Evolutionary conservation across 2,113 vertebrate genomes (phyloP), one percentile per base, ranked within the genome.

Genomic region (Uria aalge): DNA sequence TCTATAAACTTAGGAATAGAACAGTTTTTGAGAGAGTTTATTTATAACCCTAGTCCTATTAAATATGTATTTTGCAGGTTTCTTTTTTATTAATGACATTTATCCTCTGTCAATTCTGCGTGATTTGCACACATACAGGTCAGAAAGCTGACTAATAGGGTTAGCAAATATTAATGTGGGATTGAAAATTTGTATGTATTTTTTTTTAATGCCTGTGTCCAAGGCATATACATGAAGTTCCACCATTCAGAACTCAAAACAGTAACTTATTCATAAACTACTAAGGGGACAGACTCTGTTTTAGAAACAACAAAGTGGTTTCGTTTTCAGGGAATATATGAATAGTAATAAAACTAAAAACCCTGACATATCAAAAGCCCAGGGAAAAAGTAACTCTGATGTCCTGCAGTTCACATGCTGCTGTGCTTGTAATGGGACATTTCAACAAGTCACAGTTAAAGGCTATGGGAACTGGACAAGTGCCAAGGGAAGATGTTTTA

Each of bases 401-500:
- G 84, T 92, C 88, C 85, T 57, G 74, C 52, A 94, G 93, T 75
- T 96, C 95, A 92, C 76, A 97, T 74, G 53, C 88, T 91, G 91
- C 91, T 92, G 83, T 81, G 85, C 81, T 80, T 75, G 41, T 56
- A 94, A 93, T 71, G 78, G 80, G 85, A 86, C 96, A 96, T 94
- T 94, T 96, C 97, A 95, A 92, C 95, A 96, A 95, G 89, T 92
- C 89, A 48, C 79, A 13, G 60, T 74, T 69, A 96, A 90, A 95
- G 60, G 85, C 95, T 97, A 95, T 95, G 88, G 85, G 94, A 94
- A 95, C 92, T 96, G 97, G 97, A 93, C 21, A 29, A 76, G 38
- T 47, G 96, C 97, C 98, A 97, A 95, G 67, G 82, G 68, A 96
- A 90, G 96, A 96, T 93, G 76, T 86, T 87, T 95, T 84, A 96